Percentiles rank a stretch among this genome's conserved stretches.
Conservation (phyloP, 2,888 invertebrate species). For the Chymomyza procnemis region DNA sequence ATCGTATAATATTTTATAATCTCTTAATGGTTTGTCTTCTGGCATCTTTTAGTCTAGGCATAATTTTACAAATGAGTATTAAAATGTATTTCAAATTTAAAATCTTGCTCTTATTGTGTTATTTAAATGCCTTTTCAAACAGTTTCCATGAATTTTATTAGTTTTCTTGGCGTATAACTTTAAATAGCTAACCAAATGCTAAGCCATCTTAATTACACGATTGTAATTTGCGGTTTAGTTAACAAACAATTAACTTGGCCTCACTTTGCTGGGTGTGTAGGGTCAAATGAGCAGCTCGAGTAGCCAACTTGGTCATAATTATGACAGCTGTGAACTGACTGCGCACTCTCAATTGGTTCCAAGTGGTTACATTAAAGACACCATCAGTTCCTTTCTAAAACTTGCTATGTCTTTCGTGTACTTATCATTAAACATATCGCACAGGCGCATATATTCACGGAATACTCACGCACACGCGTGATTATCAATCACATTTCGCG, state of each 20-base stretch:
- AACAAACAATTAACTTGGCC: constrained; percentile 3
- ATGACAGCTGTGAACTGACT: not conserved
- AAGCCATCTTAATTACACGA: constrained; percentile 17
- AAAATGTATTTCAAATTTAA: not conserved
- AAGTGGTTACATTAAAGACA: not conserved
- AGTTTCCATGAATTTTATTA: constrained; percentile 12
- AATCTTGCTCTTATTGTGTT: constrained; percentile 10
- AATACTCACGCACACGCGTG: constrained; percentile 14
- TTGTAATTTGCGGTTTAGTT: constrained; percentile 45
- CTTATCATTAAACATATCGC: constrained; percentile 9
- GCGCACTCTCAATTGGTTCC: not conserved
- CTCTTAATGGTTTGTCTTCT: too few species aligned
- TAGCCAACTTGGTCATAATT: not conserved
- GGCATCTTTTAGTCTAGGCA: too few species aligned
- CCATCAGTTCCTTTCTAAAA: constrained; percentile 61
- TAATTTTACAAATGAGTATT: too few species aligned
- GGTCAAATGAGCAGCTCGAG: not conserved
- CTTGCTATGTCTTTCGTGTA: not conserved
- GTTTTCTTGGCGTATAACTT: not conserved
- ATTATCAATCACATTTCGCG: constrained; percentile 59
- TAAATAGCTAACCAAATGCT: not conserved
- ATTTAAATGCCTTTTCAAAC: not conserved
- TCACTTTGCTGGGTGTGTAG: not conserved
- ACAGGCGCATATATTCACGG: not conserved
- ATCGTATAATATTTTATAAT: too few species aligned